These are phyloP conservation scores for Horisme vitalbata DNA, from an alignment of 2,888 invertebrate genomes.

Conservation along the genomic window DNA sequence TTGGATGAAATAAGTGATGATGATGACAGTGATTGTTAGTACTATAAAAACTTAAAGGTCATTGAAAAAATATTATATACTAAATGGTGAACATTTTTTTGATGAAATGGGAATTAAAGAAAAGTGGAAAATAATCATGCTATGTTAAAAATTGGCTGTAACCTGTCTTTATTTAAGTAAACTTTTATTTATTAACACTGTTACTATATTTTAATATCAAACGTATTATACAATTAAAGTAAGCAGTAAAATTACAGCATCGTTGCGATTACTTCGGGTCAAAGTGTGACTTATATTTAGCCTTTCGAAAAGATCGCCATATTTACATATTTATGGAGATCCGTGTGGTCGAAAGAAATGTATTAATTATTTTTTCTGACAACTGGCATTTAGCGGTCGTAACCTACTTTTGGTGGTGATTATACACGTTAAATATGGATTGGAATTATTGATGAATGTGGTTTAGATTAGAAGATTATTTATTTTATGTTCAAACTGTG, in stretches of 20 bases:
- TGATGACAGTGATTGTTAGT: no score
- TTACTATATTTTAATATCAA: no score
- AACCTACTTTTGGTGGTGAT: conserved; percentile 21
- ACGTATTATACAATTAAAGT: neutral
- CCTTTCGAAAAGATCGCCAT: conserved; percentile 1
- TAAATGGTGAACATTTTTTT: no score
- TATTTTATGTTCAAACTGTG: conserved; percentile 18
- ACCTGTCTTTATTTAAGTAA: no score
- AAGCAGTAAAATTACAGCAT: neutral
- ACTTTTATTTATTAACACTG: no score
- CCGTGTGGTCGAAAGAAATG: conserved; percentile 25
- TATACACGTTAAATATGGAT: conserved; percentile 20
- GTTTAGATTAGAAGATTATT: conserved; percentile 23
- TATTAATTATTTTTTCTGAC: conserved; percentile 32
- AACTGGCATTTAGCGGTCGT: conserved; percentile 32
- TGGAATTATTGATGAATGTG: conserved; percentile 19
- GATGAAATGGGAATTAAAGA: no score
- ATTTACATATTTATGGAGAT: conserved; percentile 27
- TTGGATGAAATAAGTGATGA: no score
- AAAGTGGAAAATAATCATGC: no score
- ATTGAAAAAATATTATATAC: no score
- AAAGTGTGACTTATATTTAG: conserved; percentile 6
- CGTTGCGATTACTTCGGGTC: neutral
- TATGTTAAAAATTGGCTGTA: no score
- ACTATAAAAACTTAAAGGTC: no score